Evolutionary conservation across 2,797 vertebrate species (phyloP), one percentile per base, ranked within the genome.

Genomic region (Myripristis murdjan): DNA sequence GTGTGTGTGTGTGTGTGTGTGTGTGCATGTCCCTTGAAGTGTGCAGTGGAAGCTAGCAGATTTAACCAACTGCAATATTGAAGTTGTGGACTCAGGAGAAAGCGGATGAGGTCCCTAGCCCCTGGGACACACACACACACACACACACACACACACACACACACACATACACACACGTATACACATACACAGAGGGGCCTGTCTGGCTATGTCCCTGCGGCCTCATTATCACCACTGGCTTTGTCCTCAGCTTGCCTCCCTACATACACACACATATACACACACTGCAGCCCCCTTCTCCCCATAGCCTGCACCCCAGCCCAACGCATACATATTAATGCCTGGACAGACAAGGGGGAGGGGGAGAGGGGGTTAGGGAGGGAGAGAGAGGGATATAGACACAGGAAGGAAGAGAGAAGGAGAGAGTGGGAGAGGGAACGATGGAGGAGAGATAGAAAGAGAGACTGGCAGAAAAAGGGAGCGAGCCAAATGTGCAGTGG

Each of bases 161-260:
- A 70, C 74, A 61, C 78, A 79, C 88, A 85, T 31, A 35, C 28
- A 33, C 2, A 18, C 52, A 58, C 58, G 28, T 58, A 47, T 12
- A 55, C 59, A 70, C 74, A 61, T 78, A 79, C 88, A 85, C 87
- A 77, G 79, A 87, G 89, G 86, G 87, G 79, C 87, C 91, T 91
- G 91, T 93, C 91, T 93, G 91, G 85, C 83, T 84, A 81, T 90
- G 91, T 93, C 92, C 92, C 92, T 92, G 91, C 86, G 91, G 92
- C 91, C 91, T 93, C 91, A 93, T 93, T 93, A 93, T 92, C 87
- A 92, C 91, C 87, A 80, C 88, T 92, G 91, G 91, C 92, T 92
- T 93, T 93, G 91, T 93, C 92, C 91, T 93, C 85, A 91, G 84
- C 83, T 90, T 83, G 75, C 89, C 89, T 90, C 71, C 78, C 72